Percentiles rank a stretch among this genome's conserved stretches.
phyloP scores from a whole-genome alignment of 2,113 vertebrate genomes.

The Rhinolophus ferrumequinum region DNA sequence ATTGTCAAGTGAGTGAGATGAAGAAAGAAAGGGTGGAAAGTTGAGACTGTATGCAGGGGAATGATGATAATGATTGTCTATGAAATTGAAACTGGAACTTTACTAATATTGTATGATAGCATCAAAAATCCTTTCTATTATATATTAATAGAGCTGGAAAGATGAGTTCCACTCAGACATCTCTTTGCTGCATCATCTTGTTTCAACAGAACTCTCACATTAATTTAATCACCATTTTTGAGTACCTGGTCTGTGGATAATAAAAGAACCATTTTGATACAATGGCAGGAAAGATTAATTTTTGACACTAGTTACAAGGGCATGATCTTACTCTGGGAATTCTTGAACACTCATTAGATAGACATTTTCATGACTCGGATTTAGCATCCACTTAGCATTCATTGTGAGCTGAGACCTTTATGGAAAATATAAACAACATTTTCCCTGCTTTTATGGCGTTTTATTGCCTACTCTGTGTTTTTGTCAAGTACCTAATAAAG shows the following conservation, averaged over 20 bases:
- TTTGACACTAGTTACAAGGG: conserved; percentile 70
- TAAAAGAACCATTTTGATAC: conserved; percentile 47
- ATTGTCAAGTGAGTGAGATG: not conserved
- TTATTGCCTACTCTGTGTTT: conserved; percentile 66
- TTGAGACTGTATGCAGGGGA: not conserved
- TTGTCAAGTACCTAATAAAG: conserved; percentile 73
- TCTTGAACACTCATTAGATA: conserved; percentile 72
- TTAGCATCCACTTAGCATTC: conserved; percentile 74
- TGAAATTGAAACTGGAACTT: not conserved
- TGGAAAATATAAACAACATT: conserved; percentile 76
- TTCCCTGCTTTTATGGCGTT: conserved; percentile 52
- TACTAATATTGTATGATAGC: not conserved
- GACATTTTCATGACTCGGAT: conserved; percentile 64
- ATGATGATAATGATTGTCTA: not conserved
- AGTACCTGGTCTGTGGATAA: conserved; percentile 53
- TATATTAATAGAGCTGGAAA: conserved; percentile 1
- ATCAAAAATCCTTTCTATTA: conserved; percentile 37
- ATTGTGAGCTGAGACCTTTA: conserved; percentile 69
- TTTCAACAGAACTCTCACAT: conserved; percentile 45
- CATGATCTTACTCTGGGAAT: conserved; percentile 58
- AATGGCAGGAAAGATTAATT: conserved; percentile 36
- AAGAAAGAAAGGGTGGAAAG: not conserved
- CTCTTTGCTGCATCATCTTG: not conserved
- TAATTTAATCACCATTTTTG: conserved; percentile 47
- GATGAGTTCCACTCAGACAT: not conserved